Evolutionary conservation across 2,113 vertebrate genomes (phyloP).

Genomic region (Cochlearius cochlearius): DNA sequence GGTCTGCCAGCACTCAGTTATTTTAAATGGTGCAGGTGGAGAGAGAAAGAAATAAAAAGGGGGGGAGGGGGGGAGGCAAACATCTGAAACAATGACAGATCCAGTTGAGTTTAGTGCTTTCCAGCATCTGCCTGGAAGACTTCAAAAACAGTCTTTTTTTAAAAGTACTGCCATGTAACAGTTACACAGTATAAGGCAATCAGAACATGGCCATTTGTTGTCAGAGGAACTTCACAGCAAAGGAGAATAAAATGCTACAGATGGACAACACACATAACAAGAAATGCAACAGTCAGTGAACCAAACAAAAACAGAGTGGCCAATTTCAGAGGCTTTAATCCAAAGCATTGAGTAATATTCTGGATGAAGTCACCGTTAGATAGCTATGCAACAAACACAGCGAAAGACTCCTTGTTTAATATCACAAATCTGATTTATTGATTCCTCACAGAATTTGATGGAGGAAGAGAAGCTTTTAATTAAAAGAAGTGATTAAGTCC

Average conservation of each 20-base stretch:
- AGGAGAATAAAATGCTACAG: background rate
- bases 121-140: background rate
- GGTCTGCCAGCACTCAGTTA: background rate
- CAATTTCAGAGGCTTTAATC: background rate
- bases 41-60: background rate
- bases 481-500: conserved; percentile 18
- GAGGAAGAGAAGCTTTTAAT: conserved; percentile 21
- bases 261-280: background rate
- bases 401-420: background rate
- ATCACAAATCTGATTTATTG: conserved; percentile 4
- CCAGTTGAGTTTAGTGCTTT: background rate
- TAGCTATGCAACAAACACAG: background rate
- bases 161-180: background rate
- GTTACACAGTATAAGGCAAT: background rate
- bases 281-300: background rate
- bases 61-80: background rate
- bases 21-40: background rate
- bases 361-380: background rate
- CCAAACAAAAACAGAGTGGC: background rate
- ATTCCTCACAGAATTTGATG: background rate
- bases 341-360: background rate
- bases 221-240: background rate
- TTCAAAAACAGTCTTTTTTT: background rate
- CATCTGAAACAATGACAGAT: background rate
- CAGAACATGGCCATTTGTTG: background rate